Evolutionary conservation across 2,888 invertebrate genomes (phyloP), one percentile per base, ranked within the genome.

Genomic region (Myathropa florea): DNA sequence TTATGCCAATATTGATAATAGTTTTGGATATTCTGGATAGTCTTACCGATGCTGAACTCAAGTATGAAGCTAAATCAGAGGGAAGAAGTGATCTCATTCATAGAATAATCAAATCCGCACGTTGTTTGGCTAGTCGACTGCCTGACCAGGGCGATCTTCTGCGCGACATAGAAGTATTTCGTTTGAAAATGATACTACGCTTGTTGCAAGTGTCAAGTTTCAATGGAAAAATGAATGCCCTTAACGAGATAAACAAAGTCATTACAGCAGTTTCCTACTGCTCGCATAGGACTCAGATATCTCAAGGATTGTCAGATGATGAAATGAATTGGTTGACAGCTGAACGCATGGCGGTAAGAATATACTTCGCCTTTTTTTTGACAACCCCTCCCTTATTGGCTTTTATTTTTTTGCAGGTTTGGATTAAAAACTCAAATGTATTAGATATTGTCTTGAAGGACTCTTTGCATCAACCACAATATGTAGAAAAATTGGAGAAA

Each of bases 181-280:
- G 98, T 90, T 94, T 99, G 89, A 98, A 98, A 94, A 98, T 99
- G 97, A 98, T 99, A 91, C 94, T 99, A 89, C 93, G 97, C 91
- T 95, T 98, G 90, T 93, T 99, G 88, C 98, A 98, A 94, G 98
- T 98, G 92, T 98, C 98, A 26, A 98, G 98, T 72, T 99, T 99
- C 92, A 99, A 98, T 93, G 98, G 99, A 46, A 99, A 99, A 94
- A 99, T 99, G 99, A 98, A 98, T 91, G 99, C 99, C 24, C 94
- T 99, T 88, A 98, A 99, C 93, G 99, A 99, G 94, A 98, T 99
- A 80, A 99, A 99, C 93, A 98, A 99, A 94, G 97, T 99, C 67
- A 97, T 98, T 88, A 96, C 97, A 81, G 96, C 97, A 90, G 97
- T 98, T 82, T 96, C 97, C 77, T 98, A 97, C 92, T 98, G 97